Conservation (phyloP, 1,140 invertebrate genomes). For the Bacillus rossius region DNA sequence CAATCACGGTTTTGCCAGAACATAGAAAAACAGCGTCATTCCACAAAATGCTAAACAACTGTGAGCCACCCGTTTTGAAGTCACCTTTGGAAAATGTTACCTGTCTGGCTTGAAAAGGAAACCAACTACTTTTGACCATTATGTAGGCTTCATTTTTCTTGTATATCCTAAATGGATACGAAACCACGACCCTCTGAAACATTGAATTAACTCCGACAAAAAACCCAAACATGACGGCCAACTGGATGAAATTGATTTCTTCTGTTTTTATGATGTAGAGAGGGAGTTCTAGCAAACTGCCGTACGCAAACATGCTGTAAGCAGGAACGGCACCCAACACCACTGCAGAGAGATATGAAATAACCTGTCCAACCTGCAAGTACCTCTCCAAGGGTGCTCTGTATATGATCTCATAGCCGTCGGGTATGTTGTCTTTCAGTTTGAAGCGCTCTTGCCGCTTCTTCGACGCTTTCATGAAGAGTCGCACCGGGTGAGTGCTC, state of each 20-base stretch:
- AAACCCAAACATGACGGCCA: not conserved
- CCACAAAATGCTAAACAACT: not conserved
- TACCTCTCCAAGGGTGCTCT: constrained; percentile 27
- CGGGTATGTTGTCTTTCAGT: constrained; percentile 28
- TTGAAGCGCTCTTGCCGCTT: constrained; percentile 15
- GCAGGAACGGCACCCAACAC: constrained; percentile 13
- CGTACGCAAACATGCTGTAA: too few species aligned
- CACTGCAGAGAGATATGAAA: not conserved
- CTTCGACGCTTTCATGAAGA: not conserved
- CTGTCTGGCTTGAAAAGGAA: constrained; percentile 11
- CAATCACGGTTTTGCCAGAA: constrained; percentile 18
- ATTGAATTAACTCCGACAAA: not conserved
- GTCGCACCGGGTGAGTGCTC: too few species aligned
- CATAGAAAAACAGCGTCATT: not conserved
- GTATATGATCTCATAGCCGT: constrained; percentile 30
- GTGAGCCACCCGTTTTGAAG: not conserved
- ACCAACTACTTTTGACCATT: constrained; percentile 1
- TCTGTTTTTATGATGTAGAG: not conserved
- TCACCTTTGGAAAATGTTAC: not conserved
- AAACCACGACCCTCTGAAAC: not conserved
- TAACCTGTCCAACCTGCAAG: constrained; percentile 18
- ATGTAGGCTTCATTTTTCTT: constrained; percentile 17
- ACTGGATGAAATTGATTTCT: not conserved
- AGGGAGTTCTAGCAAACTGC: too few species aligned
- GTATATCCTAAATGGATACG: constrained; percentile 25